Percentiles rank a stretch among this genome's conserved stretches.
Evolutionary conservation across 2,797 vertebrate genomes (phyloP).

Genomic region (Tragopan temminckii): DNA sequence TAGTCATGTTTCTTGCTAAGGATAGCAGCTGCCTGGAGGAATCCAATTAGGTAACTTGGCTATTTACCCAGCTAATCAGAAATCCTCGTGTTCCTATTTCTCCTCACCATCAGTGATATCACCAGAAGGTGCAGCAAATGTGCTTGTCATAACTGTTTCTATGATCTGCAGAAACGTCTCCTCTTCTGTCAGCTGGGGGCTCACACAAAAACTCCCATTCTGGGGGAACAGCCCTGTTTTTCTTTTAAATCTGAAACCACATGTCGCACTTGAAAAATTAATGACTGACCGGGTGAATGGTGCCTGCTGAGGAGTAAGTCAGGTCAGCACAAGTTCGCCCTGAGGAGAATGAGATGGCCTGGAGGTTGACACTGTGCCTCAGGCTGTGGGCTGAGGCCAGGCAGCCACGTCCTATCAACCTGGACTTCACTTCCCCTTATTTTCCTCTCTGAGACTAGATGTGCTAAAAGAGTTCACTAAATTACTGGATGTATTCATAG

Average conservation of each 20-base stretch:
- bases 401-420: not conserved
- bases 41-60: not conserved
- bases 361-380: not conserved
- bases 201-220: not conserved
- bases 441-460: not conserved
- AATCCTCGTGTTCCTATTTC: not conserved
- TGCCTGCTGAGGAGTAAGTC: not conserved
- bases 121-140: not conserved
- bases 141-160: not conserved
- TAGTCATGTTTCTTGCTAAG: not conserved
- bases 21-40: conserved; percentile 15
- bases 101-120: not conserved
- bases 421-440: not conserved
- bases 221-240: not conserved
- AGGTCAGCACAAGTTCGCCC: not conserved
- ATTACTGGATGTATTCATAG: not conserved
- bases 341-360: not conserved
- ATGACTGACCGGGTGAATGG: not conserved
- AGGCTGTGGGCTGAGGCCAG: not conserved
- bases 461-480: not conserved
- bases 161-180: not conserved
- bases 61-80: not conserved
- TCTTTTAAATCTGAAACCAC: not conserved
- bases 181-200: not conserved
- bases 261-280: not conserved